A percentile compares a stretch with the other conserved stretches of the same genome.
Evolutionary conservation across 2,888 invertebrate species (phyloP).

Genomic region (Eledona agricola): DNA sequence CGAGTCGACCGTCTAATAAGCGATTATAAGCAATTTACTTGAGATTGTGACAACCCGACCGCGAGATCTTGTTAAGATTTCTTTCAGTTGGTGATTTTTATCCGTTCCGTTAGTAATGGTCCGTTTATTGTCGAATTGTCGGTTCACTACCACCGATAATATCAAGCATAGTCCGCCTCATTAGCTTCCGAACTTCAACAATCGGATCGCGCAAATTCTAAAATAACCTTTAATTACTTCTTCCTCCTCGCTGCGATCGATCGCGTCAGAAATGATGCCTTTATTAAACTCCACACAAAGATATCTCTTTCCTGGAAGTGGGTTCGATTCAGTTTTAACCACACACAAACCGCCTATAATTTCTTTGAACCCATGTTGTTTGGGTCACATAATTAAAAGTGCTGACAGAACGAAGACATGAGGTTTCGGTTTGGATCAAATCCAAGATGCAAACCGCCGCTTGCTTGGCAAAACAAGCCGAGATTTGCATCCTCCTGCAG

Average conservation of each 20-base stretch:
- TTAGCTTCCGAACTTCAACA: conserved; percentile 10
- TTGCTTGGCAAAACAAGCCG: conserved; percentile 38
- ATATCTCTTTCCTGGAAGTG: no score
- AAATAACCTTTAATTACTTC: no score
- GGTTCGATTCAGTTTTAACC: no score
- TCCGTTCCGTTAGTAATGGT: conserved; percentile 44
- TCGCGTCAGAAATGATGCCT: no score
- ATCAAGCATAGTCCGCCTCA: conserved; percentile 3
- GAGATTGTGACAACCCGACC: conserved; percentile 53
- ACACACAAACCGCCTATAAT: no score
- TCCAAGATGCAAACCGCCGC: conserved; percentile 35
- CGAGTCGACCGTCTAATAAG: conserved; percentile 49
- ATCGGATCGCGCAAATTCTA: no score
- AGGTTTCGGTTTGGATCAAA: conserved; percentile 15
- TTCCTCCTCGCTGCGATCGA: no score
- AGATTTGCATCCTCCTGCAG: conserved; percentile 42
- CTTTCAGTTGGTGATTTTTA: conserved; percentile 53
- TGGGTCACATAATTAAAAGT: no score
- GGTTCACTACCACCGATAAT: conserved; percentile 9
- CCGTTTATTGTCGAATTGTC: conserved; percentile 43
- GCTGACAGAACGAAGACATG: conserved; percentile 5
- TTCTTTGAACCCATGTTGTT: no score
- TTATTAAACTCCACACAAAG: no score
- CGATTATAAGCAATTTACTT: conserved; percentile 52
- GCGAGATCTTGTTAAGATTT: conserved; percentile 57